These are phyloP conservation scores for Cephus pygmeus DNA, from an alignment of 2,888 invertebrate species.

Conservation along the genomic window DNA sequence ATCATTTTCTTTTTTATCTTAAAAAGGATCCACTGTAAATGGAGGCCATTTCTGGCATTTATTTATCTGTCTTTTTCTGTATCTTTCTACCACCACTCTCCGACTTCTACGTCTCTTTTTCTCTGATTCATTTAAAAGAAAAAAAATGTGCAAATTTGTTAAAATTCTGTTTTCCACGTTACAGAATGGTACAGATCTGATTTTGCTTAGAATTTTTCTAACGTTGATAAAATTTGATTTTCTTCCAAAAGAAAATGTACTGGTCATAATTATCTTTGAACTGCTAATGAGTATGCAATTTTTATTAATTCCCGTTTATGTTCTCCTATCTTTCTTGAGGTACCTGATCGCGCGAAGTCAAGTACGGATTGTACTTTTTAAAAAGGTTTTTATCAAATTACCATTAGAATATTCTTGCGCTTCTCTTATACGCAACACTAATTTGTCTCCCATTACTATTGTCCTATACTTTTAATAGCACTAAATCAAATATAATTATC, in stretches of 20 bases:
- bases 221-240: neutral
- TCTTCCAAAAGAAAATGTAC: neutral
- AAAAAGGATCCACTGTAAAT: neutral
- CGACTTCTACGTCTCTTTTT: neutral
- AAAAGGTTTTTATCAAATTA: neutral
- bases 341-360: neutral
- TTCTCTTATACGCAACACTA: neutral
- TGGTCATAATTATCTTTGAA: neutral
- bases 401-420: neutral
- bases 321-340: neutral
- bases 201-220: neutral
- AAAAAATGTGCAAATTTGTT: neutral
- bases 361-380: neutral
- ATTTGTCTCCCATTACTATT: neutral
- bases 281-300: neutral
- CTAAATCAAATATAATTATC: neutral
- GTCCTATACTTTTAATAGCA: neutral
- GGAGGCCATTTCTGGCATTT: neutral
- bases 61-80: neutral
- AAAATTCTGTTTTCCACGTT: neutral
- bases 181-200: neutral
- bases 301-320: neutral
- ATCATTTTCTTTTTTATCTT: neutral
- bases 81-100: neutral
- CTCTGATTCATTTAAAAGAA: neutral